Base-by-base conservation (phyloP, 2,888 invertebrate genomes). In the Drosophila demipolita region DNA sequence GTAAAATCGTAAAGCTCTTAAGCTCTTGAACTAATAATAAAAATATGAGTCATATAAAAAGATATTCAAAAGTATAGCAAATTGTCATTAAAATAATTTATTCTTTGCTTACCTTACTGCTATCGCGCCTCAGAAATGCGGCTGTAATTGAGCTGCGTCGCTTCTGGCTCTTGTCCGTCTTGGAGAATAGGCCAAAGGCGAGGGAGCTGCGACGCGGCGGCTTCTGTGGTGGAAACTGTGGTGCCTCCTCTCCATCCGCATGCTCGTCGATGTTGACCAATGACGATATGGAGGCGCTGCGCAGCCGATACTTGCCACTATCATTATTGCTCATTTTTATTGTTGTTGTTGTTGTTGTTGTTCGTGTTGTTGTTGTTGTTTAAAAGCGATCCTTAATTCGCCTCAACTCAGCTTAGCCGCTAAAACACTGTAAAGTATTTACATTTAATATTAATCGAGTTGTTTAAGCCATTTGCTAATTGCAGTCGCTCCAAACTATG, bases 141-240 rank as follows among this genome's bases (percentile, higher is more conserved):
- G 92, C 91, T 86, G 91, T 94, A 91, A 89, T 94, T 36, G 93
- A 93, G 75, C 93, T 93, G 78, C 93, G 92, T 74, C 93, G 81
- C 84, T 93, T 93, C 62, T 91, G 87, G 70, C 75, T 85, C 75
- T 92, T 91, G 75, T 92, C 91, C 58, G 90, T 80, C 66, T 91
- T 92, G 57, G 90, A 89, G 76, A 93, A 90, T 52, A 93, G 84
- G 3, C 92, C 90, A 79, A 92, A 79, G 1, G 92, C 93, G 68
- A 93, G 80, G 61, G 93, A 93, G 72, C 93, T 93, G 73, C 93
- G 92, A 33, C 93, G 83, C 11, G 91, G 90, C 6, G 93, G 90
- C 78, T 93, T 93, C 53, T 90, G 90, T 77, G 93, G 89, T 11
- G 89, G 90, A 74, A 86, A 40, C 20, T 57, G 48, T 33, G 91